A percentile compares a stretch with the other conserved stretches of the same genome.
Conservation (phyloP, 2,888 invertebrate genomes). For the Priocnemis perturbator region DNA sequence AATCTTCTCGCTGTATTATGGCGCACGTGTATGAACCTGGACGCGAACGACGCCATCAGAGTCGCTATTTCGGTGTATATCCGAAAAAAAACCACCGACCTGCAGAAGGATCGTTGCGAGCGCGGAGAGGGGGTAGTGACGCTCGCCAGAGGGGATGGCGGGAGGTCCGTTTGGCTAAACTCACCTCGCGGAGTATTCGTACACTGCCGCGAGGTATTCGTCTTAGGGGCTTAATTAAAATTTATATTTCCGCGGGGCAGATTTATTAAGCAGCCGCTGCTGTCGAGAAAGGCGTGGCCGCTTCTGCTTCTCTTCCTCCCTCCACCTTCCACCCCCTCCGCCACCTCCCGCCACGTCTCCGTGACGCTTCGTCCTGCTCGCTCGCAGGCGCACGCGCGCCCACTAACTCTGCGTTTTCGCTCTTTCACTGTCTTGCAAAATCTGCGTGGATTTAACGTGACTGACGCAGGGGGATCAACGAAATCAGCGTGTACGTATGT, state of each 20-base stretch:
- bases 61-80: conserved; percentile 7
- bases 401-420: conserved; percentile 33
- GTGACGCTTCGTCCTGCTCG: conserved; percentile 14
- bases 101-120: not conserved
- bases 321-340: not conserved
- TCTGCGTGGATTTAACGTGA: conserved; percentile 54
- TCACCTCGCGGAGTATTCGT: not conserved
- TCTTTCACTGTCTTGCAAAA: conserved; percentile 32
- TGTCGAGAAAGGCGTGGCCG: conserved; percentile 16
- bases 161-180: conserved; percentile 1
- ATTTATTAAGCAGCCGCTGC: conserved; percentile 38
- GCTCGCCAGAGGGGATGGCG: not conserved
- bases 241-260: conserved; percentile 37
- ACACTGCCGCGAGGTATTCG: conserved; percentile 20
- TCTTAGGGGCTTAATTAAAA: conserved; percentile 49
- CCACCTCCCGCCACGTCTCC: conserved; percentile 15
- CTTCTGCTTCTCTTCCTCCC: conserved; percentile 3
- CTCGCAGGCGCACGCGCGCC: not conserved
- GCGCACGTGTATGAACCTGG: conserved; percentile 1
- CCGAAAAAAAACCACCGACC: not conserved
- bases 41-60: not conserved
- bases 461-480: conserved; percentile 54
- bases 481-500: conserved; percentile 44
- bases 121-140: too few relatives aligned
- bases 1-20: conserved; percentile 5